phyloP scores from a whole-genome alignment of 2,113 vertebrate genomes.

The Rhizomys pruinosus region DNA sequence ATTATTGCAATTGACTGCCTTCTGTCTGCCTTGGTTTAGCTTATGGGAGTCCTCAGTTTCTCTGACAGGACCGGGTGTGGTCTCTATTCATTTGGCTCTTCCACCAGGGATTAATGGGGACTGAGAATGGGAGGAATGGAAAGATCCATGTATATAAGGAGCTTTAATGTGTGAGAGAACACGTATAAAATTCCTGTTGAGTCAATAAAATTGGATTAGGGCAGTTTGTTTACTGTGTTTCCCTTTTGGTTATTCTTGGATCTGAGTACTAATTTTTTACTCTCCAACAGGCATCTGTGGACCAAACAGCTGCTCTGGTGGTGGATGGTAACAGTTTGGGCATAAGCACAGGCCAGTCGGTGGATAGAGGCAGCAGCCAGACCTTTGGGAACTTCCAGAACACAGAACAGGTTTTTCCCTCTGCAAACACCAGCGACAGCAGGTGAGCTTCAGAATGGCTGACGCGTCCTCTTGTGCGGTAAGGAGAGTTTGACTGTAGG shows the following conservation, averaged over 20 bases:
- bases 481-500: not conserved
- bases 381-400: conserved; percentile 80
- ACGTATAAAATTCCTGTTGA: not conserved
- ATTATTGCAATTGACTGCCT: not conserved
- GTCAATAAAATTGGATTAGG: not conserved
- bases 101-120: not conserved
- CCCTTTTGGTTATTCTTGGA: not conserved
- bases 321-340: conserved; percentile 84
- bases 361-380: conserved; percentile 82
- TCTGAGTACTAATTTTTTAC: conserved; percentile 9
- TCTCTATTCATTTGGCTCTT: conserved; percentile 36
- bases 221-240: not conserved
- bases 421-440: conserved; percentile 84
- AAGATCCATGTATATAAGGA: not conserved
- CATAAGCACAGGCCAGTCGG: conserved; percentile 77
- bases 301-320: conserved; percentile 83
- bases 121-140: not conserved
- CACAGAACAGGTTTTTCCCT: conserved; percentile 82
- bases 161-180: not conserved
- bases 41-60: not conserved
- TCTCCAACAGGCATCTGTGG: conserved; percentile 88
- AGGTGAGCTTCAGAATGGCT: conserved; percentile 84
- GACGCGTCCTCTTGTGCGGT: not conserved
- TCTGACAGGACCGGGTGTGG: conserved; percentile 2
- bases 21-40: not conserved